Base-by-base conservation (phyloP, 2,113 vertebrate species). In the Misgurnus anguillicaudatus region DNA sequence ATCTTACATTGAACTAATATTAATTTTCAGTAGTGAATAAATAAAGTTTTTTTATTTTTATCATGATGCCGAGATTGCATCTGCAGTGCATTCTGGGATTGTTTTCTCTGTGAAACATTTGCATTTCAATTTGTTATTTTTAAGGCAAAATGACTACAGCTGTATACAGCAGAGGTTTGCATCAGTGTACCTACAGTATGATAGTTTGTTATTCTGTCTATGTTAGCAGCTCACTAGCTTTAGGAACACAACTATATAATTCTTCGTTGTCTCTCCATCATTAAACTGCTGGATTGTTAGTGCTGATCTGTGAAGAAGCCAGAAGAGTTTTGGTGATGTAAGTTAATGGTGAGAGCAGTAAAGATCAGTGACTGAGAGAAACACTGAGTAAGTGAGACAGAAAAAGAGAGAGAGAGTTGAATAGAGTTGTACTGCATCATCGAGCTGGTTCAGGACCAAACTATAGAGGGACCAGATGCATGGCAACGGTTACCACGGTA, bases 401-500 rank as follows among this genome's bases (percentile, higher is more conserved):
- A n/a, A n/a, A n/a, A n/a, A n/a, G n/a, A n/a, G 38, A 36, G 76
- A 75, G 62, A 77, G 81, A 85, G 82, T 77, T 90, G 89, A 91
- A 92, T 90, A 21, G 84, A 80, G 77, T 83, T 65, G 83, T 51
- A 87, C 88, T 83, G 91, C 91, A 91, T 92, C 90, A 91, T 85
- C 82, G 74, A 82, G 90, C 81, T 60, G 83, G 82, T 89, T 91
- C 93, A 89, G 93, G 85, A 89, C 89, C 87, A 89, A 75, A 88
- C 85, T 84, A 74, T 14, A 31, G 84, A 69, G 74, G 82, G 85
- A 88, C 88, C 71, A 63, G 89, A 88, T 90, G 89, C 89, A 90
- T 85, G 80, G 83, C 80, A 93, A 91, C 89, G 86, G 95, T 96
- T 95, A 95, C 94, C 93, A 89, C 81, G 90, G 93, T 90, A 95